These are phyloP conservation scores for Yponomeuta cagnagella DNA, from an alignment of 2,888 invertebrate genomes.

Conservation along the genomic window DNA sequence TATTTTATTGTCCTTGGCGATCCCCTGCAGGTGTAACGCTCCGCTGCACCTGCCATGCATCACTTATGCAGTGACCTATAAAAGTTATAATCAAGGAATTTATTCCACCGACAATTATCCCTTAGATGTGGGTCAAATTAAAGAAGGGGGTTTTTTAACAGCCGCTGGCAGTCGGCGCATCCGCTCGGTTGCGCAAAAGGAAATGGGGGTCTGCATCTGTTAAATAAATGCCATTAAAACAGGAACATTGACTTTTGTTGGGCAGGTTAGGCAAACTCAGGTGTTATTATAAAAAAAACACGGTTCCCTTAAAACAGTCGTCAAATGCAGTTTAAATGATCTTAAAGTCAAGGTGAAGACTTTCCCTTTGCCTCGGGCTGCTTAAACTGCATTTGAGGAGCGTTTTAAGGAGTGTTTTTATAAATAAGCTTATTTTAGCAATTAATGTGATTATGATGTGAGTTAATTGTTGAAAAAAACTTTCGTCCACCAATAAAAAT, in stretches of 20 bases:
- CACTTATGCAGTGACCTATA: conserved; percentile 68
- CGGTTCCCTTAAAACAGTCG: no score
- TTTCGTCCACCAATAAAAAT: no score
- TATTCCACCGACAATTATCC: conserved; percentile 57
- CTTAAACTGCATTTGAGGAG: no score
- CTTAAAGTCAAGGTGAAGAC: no score
- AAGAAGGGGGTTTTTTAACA: conserved; percentile 32
- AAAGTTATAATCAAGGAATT: conserved; percentile 70
- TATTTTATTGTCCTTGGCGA: conserved; percentile 53
- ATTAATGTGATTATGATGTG: no score
- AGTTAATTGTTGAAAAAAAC: no score
- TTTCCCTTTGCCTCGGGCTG: no score
- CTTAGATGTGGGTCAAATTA: conserved; percentile 70
- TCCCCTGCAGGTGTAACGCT: conserved; percentile 59
- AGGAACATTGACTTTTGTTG: neutral
- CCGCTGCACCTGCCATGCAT: conserved; percentile 56
- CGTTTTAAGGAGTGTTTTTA: no score
- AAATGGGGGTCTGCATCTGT: conserved; percentile 40
- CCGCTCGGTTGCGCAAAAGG: conserved; percentile 48
- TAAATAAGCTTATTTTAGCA: no score
- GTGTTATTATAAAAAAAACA: neutral
- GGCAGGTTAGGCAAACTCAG: neutral
- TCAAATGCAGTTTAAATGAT: no score
- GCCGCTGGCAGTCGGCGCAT: conserved; percentile 25
- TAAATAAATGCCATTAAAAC: neutral